phyloP scores from a whole-genome alignment of 2,797 vertebrate species.

The Poeciliopsis paucimaculata region DNA sequence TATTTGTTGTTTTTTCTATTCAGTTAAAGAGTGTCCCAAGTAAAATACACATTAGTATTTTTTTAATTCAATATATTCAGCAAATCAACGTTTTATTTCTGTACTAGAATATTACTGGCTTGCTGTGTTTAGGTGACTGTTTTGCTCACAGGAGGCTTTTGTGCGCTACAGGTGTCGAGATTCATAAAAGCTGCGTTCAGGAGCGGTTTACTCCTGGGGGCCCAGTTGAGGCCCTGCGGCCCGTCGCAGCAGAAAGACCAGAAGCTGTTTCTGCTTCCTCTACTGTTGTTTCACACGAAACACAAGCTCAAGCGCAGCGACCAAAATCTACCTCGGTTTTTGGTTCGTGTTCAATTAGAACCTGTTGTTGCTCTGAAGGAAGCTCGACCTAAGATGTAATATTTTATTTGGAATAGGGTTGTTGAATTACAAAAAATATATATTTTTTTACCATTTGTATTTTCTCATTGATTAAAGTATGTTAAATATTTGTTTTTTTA shows the following conservation, averaged over 20 bases:
- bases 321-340: neutral
- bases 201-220: conserved; percentile 61
- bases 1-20: neutral
- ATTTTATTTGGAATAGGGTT: neutral
- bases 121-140: conserved; percentile 43
- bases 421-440: neutral
- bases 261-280: conserved; percentile 72
- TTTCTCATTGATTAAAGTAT: neutral
- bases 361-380: neutral
- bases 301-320: conserved; percentile 52
- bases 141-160: conserved; percentile 67
- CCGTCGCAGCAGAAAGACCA: conserved; percentile 75
- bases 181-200: conserved; percentile 53
- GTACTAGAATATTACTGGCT: conserved; percentile 6
- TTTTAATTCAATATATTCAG: neutral
- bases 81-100: neutral
- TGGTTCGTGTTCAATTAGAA: conserved; percentile 17
- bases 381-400: neutral
- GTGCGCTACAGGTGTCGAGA: conserved; percentile 71
- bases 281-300: conserved; percentile 68
- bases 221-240: conserved; percentile 45
- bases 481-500: neutral
- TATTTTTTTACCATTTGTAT: too few relatives aligned
- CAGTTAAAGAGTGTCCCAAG: neutral
- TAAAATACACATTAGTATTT: neutral